Evolutionary conservation across 2,797 vertebrate species (phyloP), one percentile per base, ranked within the genome.

Genomic region (Crenuchus spilurus): DNA sequence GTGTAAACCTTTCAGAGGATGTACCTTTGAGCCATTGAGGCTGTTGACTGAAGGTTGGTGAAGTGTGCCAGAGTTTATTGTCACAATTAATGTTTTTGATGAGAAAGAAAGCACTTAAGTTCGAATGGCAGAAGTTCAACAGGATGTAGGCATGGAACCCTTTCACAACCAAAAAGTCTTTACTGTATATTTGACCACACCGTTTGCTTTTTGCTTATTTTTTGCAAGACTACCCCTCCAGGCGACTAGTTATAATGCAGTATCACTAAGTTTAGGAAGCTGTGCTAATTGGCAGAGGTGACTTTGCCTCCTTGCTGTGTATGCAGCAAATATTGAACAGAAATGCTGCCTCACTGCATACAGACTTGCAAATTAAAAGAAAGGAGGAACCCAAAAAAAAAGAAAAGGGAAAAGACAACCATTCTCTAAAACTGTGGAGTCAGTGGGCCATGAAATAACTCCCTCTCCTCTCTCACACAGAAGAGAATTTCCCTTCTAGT

Each of bases 391-490:
- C n/a, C n/a, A n/a, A 71, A 55, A 74, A 61, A 57, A 71, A 74
- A n/a, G n/a, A n/a, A n/a, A n/a, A n/a, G n/a, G n/a, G n/a, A n/a
- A 41, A 26, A 61, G 49, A 84, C 74, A 80, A 87, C 84, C 84
- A 76, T 87, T 90, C 85, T 88, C 84, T 88, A 91, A 90, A 89
- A 92, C 86, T 88, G 87, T 90, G 82, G 85, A 89, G 84, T 74
- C 82, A 67, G 70, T 84, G 85, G 86, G 83, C 87, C 88, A 82
- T 92, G 91, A 92, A 93, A 93, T 92, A 90, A 87, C 90, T 88
- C 86, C 80, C 79, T 88, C 85, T 87, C 83, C 84, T 85, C 84
- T 84, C 84, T 87, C 87, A 85, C 78, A 70, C 83, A 86, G 82
- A 81, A 79, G 84, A 88, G 89, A 88, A 86, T 35, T 35, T 82